phyloP scores from a whole-genome alignment of 2,888 invertebrate genomes.

The Sinopyrophorus schimmeli region DNA sequence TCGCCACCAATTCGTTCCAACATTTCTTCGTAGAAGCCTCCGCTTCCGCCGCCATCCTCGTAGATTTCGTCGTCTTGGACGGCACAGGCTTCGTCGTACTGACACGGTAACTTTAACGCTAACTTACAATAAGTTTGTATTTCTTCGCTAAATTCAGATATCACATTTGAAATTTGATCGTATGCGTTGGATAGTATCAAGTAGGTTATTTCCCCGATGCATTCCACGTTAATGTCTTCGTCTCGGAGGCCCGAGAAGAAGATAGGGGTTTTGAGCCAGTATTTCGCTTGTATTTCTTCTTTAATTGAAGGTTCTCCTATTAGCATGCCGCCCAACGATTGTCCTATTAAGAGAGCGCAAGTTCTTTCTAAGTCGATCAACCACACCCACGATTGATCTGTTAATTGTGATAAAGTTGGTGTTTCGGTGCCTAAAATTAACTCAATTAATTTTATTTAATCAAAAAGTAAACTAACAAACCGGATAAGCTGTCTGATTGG shows the following conservation, averaged over 20 bases:
- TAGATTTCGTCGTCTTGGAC: conserved; percentile 38
- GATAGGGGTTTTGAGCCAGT: conserved; percentile 56
- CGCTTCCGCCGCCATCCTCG: conserved; percentile 36
- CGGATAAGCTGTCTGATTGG: conserved; percentile 45
- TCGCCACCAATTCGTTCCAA: conserved; percentile 53
- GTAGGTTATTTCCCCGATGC: conserved; percentile 38
- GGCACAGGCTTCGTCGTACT: conserved; percentile 50
- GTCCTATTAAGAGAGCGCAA: conserved; percentile 63
- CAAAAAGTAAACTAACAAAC: not conserved
- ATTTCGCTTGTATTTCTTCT: conserved; percentile 54
- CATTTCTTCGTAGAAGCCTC: conserved; percentile 50
- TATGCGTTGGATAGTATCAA: conserved; percentile 33
- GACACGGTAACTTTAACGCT: conserved; percentile 47
- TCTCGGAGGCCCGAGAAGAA: conserved; percentile 49
- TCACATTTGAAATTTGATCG: conserved; percentile 33
- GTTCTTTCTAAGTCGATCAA: conserved; percentile 63
- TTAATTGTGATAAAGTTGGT: conserved; percentile 56
- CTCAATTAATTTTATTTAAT: not conserved
- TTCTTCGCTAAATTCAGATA: conserved; percentile 30
- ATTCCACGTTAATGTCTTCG: conserved; percentile 34
- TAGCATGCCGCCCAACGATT: conserved; percentile 62
- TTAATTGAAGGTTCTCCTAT: conserved; percentile 55
- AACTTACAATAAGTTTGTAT: conserved; percentile 44
- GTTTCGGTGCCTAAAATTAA: conserved; percentile 54
- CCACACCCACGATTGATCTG: conserved; percentile 60